Conservation (phyloP, 2,113 vertebrate species). For the Anarrhichthys ocellatus region DNA sequence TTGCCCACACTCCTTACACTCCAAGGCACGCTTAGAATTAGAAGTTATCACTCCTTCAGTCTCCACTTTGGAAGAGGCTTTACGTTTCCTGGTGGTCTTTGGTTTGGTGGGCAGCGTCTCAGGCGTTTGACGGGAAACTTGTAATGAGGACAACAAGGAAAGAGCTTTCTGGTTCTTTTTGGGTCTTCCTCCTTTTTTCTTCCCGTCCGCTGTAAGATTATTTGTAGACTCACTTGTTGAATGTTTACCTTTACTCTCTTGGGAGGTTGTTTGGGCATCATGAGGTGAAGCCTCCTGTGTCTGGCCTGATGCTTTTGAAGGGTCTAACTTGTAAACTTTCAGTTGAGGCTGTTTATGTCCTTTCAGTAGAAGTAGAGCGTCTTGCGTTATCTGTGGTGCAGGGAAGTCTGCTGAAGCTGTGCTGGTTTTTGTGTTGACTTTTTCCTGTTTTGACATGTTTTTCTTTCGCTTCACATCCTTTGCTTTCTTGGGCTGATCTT, state of each 20-base stretch:
- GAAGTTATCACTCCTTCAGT: conserved; percentile 79
- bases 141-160: conserved; percentile 60
- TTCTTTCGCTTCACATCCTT: conserved; percentile 63
- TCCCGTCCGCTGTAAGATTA: conserved; percentile 18
- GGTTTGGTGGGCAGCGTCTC: conserved; percentile 61
- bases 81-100: conserved; percentile 82
- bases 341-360: conserved; percentile 86
- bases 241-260: conserved; percentile 23
- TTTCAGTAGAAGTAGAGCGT: conserved; percentile 82
- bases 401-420: conserved; percentile 15
- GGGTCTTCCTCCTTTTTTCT: conserved; percentile 69
- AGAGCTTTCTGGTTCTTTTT: conserved; percentile 71
- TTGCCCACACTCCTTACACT: conserved; percentile 82
- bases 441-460: conserved; percentile 43
- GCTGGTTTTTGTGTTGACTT: conserved; percentile 44
- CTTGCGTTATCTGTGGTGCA: conserved; percentile 67
- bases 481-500: conserved; percentile 54
- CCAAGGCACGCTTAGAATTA: conserved; percentile 73
- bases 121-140: conserved; percentile 33
- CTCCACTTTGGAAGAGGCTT: conserved; percentile 73
- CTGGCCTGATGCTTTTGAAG: conserved; percentile 65
- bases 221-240: conserved; percentile 30
- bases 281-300: conserved; percentile 45
- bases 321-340: conserved; percentile 84
- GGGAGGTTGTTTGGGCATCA: conserved; percentile 41